Evolutionary conservation across 2,113 vertebrate species (phyloP), one percentile per base, ranked within the genome.

Genomic region (Neogobius melanostomus): DNA sequence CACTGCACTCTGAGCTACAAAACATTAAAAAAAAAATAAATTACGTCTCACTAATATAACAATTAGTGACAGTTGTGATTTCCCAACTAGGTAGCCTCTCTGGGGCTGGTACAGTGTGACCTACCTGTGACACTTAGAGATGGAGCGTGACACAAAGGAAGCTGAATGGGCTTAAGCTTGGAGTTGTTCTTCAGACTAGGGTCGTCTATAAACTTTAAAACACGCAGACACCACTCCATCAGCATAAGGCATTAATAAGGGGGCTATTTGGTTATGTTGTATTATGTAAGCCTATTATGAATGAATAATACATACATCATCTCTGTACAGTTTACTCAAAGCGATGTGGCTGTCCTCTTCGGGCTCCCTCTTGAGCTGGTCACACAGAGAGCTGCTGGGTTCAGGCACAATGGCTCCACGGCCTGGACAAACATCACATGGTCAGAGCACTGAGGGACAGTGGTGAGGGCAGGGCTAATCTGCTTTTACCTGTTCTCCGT

Each of bases 191-290:
- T 90, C 74, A 93, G 80, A 63, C 85, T 86, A 1, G 90, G 92
- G 66, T 93, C 92, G 59, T 93, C 90, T 64, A 93, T 85, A 79
- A 93, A 93, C 92, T 93, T 80, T 0, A 53, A 63, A 28, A 44
- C 14, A 5, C 52, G 71, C 8, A 64, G 8, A 16, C 17, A 28
- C 17, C 3, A 28, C 9, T 5, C 5, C 8, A 28, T 56, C 52
- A 56, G 6, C 11, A 6, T 28, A 11, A 21, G 6, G 16, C 28
- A 36, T 36, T 36, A 36, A 36, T 36, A 36, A 36, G 28, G 28
- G 28, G 28, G 28, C 3, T 4, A 36, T 36, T 36, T 36, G 28
- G 28, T 21, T n/a, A 42, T 47, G 7, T 47, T 47, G 21, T 47
- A 6, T 47, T 47, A 2, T 47, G 46, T 4, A 47, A 47, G 46